Percentiles rank a stretch among this genome's conserved stretches.
These are phyloP conservation scores for Thoracochromis brauschi DNA, from an alignment of 2,113 vertebrate species.

Conservation along the genomic window DNA sequence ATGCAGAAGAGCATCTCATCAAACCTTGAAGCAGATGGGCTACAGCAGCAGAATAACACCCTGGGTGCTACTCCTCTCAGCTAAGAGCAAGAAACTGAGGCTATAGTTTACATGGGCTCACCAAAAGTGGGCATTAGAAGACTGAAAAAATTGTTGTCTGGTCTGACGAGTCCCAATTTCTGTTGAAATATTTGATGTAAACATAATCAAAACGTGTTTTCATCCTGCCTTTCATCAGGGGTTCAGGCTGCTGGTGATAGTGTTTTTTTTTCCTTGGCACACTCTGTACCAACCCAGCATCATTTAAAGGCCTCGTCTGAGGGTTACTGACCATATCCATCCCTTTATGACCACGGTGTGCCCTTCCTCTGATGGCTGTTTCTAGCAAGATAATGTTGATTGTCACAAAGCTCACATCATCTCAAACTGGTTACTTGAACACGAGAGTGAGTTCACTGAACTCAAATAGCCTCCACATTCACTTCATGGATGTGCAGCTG, in stretches of 20 bases:
- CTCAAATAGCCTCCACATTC: neutral
- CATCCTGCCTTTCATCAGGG: neutral
- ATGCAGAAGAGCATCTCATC: neutral
- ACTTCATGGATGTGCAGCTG: neutral
- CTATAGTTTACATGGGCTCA: neutral
- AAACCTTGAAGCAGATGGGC: neutral
- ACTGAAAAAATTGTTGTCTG: neutral
- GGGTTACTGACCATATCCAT: neutral
- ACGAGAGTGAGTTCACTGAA: neutral
- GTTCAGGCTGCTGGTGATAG: neutral
- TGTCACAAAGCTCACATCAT: neutral
- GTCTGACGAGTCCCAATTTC: fast-evolving
- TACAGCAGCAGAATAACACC: neutral
- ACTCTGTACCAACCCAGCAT: neutral
- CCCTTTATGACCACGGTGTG: neutral
- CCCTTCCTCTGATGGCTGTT: neutral
- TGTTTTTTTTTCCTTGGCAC: neutral
- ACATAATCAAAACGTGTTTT: neutral
- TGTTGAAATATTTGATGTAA: neutral
- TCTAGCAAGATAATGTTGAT: neutral
- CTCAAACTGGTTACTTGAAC: neutral
- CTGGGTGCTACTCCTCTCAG: neutral
- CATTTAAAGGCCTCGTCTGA: neutral
- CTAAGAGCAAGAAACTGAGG: neutral
- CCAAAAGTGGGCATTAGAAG: neutral